phyloP scores from a whole-genome alignment of 2,113 vertebrate species.

The Tychaedon coryphoeus region DNA sequence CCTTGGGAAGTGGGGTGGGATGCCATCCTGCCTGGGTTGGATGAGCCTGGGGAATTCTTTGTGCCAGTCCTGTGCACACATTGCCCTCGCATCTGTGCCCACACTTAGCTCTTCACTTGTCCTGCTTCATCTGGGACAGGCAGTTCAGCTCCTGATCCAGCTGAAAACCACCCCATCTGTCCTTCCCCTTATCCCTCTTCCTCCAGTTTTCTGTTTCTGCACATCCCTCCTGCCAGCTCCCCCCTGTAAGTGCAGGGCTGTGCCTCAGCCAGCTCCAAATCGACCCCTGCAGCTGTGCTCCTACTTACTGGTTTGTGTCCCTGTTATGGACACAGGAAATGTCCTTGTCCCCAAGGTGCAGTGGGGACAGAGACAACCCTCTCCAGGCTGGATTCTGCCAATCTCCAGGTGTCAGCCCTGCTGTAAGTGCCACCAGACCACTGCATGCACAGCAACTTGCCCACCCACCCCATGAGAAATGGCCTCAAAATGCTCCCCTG shows the following conservation, averaged over 20 bases:
- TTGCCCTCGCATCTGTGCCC: accelerated
- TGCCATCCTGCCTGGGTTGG: background rate
- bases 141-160: background rate
- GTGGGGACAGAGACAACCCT: background rate
- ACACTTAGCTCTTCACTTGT: background rate
- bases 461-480: background rate
- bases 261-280: background rate
- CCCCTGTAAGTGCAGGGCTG: background rate
- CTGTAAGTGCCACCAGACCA: accelerated
- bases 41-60: background rate
- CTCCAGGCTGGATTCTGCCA: background rate
- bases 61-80: background rate
- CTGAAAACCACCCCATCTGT: background rate
- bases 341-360: background rate
- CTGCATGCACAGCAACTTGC: background rate
- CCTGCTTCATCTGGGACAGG: background rate
- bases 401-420: background rate
- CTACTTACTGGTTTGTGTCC: background rate
- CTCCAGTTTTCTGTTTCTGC: background rate
- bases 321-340: accelerated
- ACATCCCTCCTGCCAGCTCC: background rate
- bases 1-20: background rate
- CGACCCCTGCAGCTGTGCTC: background rate
- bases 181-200: background rate
- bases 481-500: background rate